Percentiles rank a stretch among this genome's conserved stretches.
Evolutionary conservation across 2,888 invertebrate species (phyloP).

Genomic region (Lathronympha strigana): DNA sequence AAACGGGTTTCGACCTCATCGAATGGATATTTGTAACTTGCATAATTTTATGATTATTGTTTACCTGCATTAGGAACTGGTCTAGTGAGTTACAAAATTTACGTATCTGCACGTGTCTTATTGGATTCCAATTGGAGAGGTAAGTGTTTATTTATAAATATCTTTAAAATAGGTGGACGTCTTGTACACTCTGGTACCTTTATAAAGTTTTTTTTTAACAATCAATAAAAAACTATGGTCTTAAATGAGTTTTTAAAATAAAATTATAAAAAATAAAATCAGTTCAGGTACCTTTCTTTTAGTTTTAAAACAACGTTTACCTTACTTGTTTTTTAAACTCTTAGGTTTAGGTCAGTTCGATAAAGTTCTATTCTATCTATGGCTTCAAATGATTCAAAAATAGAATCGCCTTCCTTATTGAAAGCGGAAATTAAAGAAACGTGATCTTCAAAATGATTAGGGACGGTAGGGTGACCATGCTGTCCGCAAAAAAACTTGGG

Average conservation of each 20-base stretch:
- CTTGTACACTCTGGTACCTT: too few relatives aligned
- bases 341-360: too few relatives aligned
- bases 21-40: slow-evolving; percentile 59
- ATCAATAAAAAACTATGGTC: too few relatives aligned
- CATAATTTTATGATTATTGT: slow-evolving; percentile 53
- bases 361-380: too few relatives aligned
- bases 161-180: too few relatives aligned
- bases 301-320: too few relatives aligned
- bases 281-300: too few relatives aligned
- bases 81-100: slow-evolving; percentile 32
- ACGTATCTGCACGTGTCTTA: slow-evolving; percentile 42
- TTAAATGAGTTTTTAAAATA: too few relatives aligned
- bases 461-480: slow-evolving; percentile 21
- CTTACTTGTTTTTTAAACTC: too few relatives aligned
- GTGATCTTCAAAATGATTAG: slow-evolving; percentile 10
- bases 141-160: too few relatives aligned
- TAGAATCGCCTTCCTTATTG: background rate
- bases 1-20: slow-evolving; percentile 58
- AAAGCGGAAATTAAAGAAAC: slow-evolving; percentile 13
- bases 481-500: background rate
- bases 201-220: too few relatives aligned
- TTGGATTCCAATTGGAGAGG: slow-evolving; percentile 62
- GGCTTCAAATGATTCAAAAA: background rate
- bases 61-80: slow-evolving; percentile 41
- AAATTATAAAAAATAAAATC: too few relatives aligned